Evolutionary conservation across 2,113 vertebrate species (phyloP).

Genomic region (Phrynosoma blainvillii): DNA sequence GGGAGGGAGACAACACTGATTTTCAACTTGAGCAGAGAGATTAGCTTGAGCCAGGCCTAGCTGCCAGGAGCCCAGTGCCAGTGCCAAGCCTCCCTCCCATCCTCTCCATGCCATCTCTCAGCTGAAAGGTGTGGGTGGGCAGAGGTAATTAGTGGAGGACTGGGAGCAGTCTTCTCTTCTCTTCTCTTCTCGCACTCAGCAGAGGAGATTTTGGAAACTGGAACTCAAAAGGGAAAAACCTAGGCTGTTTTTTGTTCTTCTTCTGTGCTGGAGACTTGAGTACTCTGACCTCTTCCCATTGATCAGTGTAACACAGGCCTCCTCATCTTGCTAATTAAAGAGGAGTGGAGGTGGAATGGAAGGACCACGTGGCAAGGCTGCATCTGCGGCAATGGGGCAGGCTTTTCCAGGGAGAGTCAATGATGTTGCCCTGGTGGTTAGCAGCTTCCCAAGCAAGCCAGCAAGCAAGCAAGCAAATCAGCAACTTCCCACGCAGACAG

Average conservation of each 20-base stretch:
- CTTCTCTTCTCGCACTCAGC: not conserved
- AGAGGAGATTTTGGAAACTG: conserved; percentile 6
- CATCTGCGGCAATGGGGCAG: not conserved
- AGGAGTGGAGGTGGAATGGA: conserved; percentile 19
- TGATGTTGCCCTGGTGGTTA: not conserved
- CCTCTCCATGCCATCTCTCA: not conserved
- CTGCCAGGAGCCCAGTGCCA: not conserved
- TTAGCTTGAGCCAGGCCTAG: not conserved
- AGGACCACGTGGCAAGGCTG: not conserved
- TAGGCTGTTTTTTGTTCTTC: not conserved
- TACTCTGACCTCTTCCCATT: conserved; percentile 18
- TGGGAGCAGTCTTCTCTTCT: not conserved
- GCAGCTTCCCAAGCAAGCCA: not conserved
- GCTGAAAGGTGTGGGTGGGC: not conserved
- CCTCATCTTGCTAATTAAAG: conserved; percentile 30
- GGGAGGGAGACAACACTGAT: not conserved
- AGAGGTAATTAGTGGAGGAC: not conserved
- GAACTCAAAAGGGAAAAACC: not conserved
- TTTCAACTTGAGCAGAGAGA: not conserved
- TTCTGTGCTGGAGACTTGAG: not conserved
- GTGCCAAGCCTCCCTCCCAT: not conserved
- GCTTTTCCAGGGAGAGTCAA: not conserved
- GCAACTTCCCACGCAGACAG: not conserved
- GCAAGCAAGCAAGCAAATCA: too few relatives aligned
- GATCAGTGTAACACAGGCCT: not conserved